phyloP scores from a whole-genome alignment of 2,888 invertebrate species.

The Coelogynopora nodosa region DNA sequence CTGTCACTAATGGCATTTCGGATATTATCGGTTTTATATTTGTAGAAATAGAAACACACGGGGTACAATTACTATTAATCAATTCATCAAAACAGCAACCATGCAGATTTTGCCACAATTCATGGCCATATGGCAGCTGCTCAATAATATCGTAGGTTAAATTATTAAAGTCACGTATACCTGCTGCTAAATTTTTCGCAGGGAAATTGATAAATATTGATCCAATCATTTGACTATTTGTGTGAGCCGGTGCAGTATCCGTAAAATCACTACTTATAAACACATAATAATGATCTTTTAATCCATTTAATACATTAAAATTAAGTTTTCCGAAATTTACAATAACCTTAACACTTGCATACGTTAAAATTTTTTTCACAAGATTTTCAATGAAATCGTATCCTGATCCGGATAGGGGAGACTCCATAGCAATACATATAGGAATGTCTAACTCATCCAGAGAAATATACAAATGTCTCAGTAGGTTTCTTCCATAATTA shows the following conservation, averaged over 20 bases:
- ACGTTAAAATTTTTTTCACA: neutral
- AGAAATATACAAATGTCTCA: neutral
- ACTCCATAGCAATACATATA: neutral
- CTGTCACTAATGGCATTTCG: neutral
- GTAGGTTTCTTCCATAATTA: neutral
- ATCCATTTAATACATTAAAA: neutral
- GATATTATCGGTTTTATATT: neutral
- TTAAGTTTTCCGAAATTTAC: neutral
- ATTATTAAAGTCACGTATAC: slow-evolving; percentile 22
- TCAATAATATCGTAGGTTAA: neutral
- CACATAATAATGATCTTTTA: slow-evolving; percentile 5
- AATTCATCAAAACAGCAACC: neutral
- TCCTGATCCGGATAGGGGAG: neutral
- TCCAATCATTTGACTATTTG: neutral
- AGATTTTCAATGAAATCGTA: neutral
- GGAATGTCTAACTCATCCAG: neutral
- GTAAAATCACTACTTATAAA: neutral
- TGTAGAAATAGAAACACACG: neutral
- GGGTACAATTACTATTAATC: neutral
- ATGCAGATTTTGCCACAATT: neutral
- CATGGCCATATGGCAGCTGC: neutral
- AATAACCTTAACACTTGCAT: neutral
- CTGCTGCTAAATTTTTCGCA: neutral
- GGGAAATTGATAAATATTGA: neutral
- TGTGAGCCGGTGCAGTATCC: neutral